These are phyloP conservation scores for Taphrorychus bicolor DNA, from an alignment of 2,888 invertebrate genomes.

Conservation along the genomic window DNA sequence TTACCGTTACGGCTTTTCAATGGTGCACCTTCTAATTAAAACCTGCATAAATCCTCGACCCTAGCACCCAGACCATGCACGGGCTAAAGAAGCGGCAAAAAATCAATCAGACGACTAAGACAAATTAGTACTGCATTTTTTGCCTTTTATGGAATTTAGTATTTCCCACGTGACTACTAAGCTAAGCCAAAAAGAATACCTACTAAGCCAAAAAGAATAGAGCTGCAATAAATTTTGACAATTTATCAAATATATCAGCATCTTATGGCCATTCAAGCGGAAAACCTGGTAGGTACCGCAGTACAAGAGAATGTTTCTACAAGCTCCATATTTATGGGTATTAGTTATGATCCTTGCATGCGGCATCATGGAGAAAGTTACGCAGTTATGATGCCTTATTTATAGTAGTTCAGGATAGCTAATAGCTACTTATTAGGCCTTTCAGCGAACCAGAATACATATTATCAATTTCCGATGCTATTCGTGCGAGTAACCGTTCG, in stretches of 20 bases:
- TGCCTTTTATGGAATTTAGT: too few species aligned
- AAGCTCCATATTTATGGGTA: slow-evolving; percentile 19
- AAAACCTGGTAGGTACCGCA: neutral
- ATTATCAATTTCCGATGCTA: neutral
- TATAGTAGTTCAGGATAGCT: slow-evolving; percentile 13
- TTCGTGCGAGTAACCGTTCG: neutral
- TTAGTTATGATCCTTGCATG: slow-evolving; percentile 10
- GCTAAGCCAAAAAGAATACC: neutral
- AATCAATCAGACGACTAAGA: neutral
- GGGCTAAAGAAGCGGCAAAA: neutral
- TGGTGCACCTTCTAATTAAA: neutral
- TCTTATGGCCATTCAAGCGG: neutral
- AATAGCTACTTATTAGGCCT: slow-evolving; percentile 13
- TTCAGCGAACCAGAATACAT: slow-evolving; percentile 6
- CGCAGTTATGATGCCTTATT: neutral
- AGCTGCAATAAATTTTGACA: neutral
- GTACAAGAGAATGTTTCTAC: neutral
- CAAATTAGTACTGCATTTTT: neutral
- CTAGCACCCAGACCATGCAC: neutral
- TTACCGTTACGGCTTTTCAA: slow-evolving; percentile 18
- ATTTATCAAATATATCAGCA: too few species aligned
- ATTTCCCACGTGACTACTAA: too few species aligned
- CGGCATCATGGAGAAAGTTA: slow-evolving; percentile 18
- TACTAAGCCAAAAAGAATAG: neutral
- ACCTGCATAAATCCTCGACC: slow-evolving; percentile 1